Evolutionary conservation across 2,888 invertebrate genomes (phyloP).

Genomic region (Eristalinus aeneus): DNA sequence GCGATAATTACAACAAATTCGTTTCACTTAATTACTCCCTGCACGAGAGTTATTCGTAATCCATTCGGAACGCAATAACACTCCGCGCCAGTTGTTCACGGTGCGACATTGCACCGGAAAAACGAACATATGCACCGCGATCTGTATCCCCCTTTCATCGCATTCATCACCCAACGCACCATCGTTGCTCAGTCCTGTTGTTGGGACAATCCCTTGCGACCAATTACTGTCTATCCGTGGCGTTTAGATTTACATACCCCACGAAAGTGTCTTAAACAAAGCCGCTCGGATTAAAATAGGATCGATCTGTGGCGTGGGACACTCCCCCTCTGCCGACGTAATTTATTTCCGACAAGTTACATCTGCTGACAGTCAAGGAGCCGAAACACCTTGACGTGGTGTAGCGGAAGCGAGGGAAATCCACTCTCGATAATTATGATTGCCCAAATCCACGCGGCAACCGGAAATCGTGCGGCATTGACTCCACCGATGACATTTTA

Average conservation of each 20-base stretch:
- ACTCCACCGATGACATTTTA: neutral
- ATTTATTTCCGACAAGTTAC: neutral
- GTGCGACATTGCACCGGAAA: neutral
- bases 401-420: constrained; percentile 11
- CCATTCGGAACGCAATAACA: constrained; percentile 39
- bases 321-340: neutral
- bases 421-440: constrained; percentile 32
- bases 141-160: constrained; percentile 8
- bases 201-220: constrained; percentile 36
- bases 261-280: constrained; percentile 24
- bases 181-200: no score
- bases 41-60: constrained; percentile 38
- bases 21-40: constrained; percentile 49
- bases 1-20: constrained; percentile 46
- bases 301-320: neutral
- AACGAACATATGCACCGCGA: constrained; percentile 33
- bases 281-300: constrained; percentile 26
- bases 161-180: neutral
- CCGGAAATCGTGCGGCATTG: neutral
- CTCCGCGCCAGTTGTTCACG: neutral
- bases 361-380: neutral
- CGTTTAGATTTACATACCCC: constrained; percentile 32
- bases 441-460: constrained; percentile 31
- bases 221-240: constrained; percentile 43
- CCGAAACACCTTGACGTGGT: neutral